Percentiles rank a stretch among this genome's conserved stretches.
phyloP scores from a whole-genome alignment of 2,888 invertebrate species.

The Pterostichus madidus region DNA sequence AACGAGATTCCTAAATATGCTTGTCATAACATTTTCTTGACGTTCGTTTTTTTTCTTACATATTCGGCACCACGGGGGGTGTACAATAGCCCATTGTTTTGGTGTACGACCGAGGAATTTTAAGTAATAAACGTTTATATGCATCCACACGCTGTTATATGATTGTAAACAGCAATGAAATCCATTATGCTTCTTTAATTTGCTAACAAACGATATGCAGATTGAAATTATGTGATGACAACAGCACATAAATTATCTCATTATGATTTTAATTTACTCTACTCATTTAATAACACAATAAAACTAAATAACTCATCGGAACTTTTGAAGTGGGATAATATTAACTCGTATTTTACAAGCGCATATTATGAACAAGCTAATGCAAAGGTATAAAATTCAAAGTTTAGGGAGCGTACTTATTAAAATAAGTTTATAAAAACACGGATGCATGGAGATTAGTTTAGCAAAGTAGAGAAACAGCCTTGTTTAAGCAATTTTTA shows the following conservation, averaged over 20 bases:
- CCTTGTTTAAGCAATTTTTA: background rate
- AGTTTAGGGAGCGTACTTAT: background rate
- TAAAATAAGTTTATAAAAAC: no score
- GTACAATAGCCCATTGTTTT: constrained; percentile 71
- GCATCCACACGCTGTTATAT: constrained; percentile 37
- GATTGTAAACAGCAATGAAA: constrained; percentile 54
- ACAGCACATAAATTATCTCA: constrained; percentile 32
- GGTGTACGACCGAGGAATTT: constrained; percentile 70
- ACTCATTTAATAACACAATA: constrained; percentile 24
- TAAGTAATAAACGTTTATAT: constrained; percentile 67
- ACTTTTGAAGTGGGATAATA: constrained; percentile 3
- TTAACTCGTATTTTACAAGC: no score
- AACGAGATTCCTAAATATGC: constrained; percentile 70
- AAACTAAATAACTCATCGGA: constrained; percentile 25
- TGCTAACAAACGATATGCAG: constrained; percentile 48
- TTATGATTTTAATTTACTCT: constrained; percentile 35
- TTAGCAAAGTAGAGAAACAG: background rate
- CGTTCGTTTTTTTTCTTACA: constrained; percentile 67
- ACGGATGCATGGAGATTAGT: constrained; percentile 1
- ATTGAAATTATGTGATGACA: constrained; percentile 41
- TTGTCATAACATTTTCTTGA: constrained; percentile 70
- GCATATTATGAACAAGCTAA: no score
- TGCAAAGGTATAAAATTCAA: background rate
- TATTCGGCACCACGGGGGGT: constrained; percentile 70
- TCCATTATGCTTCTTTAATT: constrained; percentile 50